Evolutionary conservation across 2,113 vertebrate species (phyloP), one percentile per base, ranked within the genome.

Genomic region (Lophius piscatorius): DNA sequence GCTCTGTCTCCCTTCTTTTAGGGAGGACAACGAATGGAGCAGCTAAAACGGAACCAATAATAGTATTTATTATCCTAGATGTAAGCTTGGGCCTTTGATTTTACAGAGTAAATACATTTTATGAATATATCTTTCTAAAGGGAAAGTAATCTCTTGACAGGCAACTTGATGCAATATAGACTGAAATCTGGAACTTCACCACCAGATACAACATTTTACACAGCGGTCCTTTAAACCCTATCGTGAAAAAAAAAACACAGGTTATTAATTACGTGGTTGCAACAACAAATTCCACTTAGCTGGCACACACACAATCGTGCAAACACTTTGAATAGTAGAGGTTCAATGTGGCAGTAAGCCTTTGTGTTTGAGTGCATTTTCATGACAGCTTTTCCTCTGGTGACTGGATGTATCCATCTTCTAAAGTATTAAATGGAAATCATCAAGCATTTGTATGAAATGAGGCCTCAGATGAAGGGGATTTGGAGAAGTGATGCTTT

Each of bases 371-470:
- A 80, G 81, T 89, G 86, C 80, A 84, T 89, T 88, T 87, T 78
- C 81, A 70, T 80, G 52, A 80, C 85, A 78, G 80, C 71, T 87
- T 81, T 85, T 81, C 51, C 75, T 68, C 44, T 44, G 44, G 60
- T 60, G 54, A 85, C 70, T 73, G 70, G 81, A 90, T 77, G 79
- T 77, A 83, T 89, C 74, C 47, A 28, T 84, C 75, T 65, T 81
- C 56, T 87, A 91, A 88, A 90, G 86, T 90, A 91, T 91, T 90
- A 88, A 87, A 91, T 80, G 78, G 77, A 89, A 89, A 84, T 77
- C 49, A 57, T 77, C 46, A 56, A 81, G 80, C 79, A 56, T 88
- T 90, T 80, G 77, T 77, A 86, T 76, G 70, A 88, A 85, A 61
- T 39, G 47, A 86, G 81, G 57, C 76, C 41, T 26, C 71, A 79